Evolutionary conservation across 2,113 vertebrate genomes (phyloP).

Genomic region (Chiloscyllium plagiosum): DNA sequence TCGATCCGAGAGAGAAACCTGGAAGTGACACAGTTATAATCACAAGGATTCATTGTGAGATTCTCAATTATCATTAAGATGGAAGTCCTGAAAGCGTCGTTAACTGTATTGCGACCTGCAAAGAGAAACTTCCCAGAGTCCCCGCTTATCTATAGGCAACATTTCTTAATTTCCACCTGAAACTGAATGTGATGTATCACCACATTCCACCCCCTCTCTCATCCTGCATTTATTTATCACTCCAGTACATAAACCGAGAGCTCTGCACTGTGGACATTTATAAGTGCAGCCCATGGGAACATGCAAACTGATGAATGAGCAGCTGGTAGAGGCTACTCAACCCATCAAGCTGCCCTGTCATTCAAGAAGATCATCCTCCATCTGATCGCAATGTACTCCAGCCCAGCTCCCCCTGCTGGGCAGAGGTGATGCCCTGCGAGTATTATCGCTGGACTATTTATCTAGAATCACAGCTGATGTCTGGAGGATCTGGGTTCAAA

Average conservation of each 20-base stretch:
- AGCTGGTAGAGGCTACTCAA: too few relatives aligned
- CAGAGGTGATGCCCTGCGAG: too few relatives aligned
- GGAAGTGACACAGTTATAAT: background rate
- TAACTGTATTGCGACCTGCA: background rate
- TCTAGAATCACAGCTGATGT: too few relatives aligned
- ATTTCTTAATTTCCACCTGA: background rate
- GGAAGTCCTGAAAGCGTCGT: background rate
- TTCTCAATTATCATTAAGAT: background rate
- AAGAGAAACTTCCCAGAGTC: background rate
- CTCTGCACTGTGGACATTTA: too few relatives aligned
- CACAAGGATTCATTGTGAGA: background rate
- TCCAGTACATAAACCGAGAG: background rate
- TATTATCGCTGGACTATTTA: too few relatives aligned
- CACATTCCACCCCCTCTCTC: background rate
- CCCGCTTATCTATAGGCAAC: background rate
- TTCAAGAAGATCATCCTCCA: too few relatives aligned
- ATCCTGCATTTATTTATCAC: background rate
- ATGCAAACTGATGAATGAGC: too few relatives aligned
- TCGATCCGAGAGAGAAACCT: slow-evolving; percentile 19
- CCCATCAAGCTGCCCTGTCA: too few relatives aligned
- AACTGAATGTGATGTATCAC: background rate
- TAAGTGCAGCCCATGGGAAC: too few relatives aligned
- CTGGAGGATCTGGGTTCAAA: too few relatives aligned
- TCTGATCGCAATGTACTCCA: too few relatives aligned
- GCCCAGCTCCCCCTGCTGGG: too few relatives aligned